A percentile compares a stretch with the other conserved stretches of the same genome.
Conservation (phyloP, 2,113 vertebrate species). For the Grammomys surdaster region DNA sequence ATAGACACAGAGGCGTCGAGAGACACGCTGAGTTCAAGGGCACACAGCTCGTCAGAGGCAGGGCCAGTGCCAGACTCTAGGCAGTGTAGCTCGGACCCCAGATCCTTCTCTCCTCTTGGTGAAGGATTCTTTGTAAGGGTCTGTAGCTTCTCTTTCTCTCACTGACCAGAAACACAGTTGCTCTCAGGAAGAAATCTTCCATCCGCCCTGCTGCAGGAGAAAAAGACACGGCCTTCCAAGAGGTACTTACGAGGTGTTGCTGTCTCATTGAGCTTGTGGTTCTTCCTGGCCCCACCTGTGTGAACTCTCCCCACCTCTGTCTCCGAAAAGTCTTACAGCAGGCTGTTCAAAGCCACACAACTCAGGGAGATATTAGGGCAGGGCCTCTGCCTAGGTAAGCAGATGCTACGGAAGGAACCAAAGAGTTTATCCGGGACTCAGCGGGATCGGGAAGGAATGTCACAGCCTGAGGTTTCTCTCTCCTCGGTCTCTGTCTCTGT, state of each 20-base stretch:
- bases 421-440: too few species aligned
- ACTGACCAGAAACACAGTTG: rapidly evolving
- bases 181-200: not conserved
- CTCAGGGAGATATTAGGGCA: not conserved
- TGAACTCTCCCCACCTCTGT: not conserved
- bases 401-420: not conserved
- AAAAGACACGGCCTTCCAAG: not conserved
- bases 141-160: not conserved
- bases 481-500: not conserved
- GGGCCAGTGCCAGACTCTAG: not conserved
- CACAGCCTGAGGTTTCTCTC: not conserved
- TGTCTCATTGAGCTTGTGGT: rapidly evolving
- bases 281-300: not conserved
- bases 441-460: too few species aligned
- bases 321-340: not conserved
- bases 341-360: not conserved
- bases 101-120: too few species aligned
- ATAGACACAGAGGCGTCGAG: not conserved
- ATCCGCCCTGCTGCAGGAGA: not conserved
- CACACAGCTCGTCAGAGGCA: not conserved
- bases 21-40: not conserved
- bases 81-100: not conserved
- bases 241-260: rapidly evolving
- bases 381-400: not conserved
- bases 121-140: not conserved